Evolutionary conservation across 92 coral and sea anemone species (phyloP), one percentile per base, ranked within the genome.

Genomic region (Epizoanthus stellaris): DNA sequence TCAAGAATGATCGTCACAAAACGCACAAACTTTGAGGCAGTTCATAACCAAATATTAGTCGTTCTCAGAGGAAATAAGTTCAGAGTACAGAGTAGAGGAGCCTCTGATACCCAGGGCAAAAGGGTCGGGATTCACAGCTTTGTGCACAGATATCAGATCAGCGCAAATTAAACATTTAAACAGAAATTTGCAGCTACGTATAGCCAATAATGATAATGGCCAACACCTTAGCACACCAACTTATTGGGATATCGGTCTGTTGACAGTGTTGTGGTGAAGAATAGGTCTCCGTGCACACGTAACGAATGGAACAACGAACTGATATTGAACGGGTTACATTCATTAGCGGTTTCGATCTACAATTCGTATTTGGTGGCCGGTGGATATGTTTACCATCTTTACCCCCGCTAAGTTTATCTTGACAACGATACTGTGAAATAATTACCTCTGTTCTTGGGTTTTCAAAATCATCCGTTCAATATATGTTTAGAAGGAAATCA

Each of bases 161-260:
- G 59, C 62, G 72, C 83, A 79, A 63, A 79, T 79, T 79, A 79
- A 79, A 79, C 64, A 79, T 79, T 79, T 64, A 63, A 79, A 19
- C 65, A 40, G 67, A 63, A 58, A 57, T 79, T 79, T 79, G 19
- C 60, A 79, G 67, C 59, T 79, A 40, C 57, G 64, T 79, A 63
- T 11, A 43, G 61, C 57, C 73, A 68, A 68, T 68, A 68, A 68
- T 15, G n/a, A 68, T 68, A 68, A 68, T 15, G n/a, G 42, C 12
- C 83, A 34, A 79, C 83, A 60, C 43, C 65, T 40, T 5, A n/a
- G 30, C 72, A n/a, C 57, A n/a, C 68, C 17, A 76, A 76, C 19
- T 11, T 39, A 30, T 52, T 30, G 12, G 15, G 47, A 76, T 76
- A 30, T 76, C 11, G 10, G 67, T 7, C 68, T 11, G 69, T 30